These are phyloP conservation scores for Drosophila setifemur DNA, from an alignment of 1,140 invertebrate species.

Conservation along the genomic window DNA sequence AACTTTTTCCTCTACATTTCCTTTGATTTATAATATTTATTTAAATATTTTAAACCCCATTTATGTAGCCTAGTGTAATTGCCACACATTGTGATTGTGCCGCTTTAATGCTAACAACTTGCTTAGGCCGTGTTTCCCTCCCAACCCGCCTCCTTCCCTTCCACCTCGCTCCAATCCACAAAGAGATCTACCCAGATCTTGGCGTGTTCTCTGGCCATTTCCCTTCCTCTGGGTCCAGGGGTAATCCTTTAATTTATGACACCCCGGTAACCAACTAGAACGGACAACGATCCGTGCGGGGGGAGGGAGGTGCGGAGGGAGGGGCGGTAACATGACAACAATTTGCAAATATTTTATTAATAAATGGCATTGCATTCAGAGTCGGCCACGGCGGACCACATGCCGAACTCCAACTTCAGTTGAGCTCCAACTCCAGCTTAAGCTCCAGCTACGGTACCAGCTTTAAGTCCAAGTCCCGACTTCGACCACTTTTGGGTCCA, in stretches of 20 bases:
- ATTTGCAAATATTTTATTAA: slow-evolving; percentile 81
- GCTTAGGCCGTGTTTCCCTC: slow-evolving; percentile 45
- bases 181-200: background rate
- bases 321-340: slow-evolving; percentile 68
- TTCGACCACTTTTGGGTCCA: slow-evolving; percentile 19
- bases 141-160: background rate
- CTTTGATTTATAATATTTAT: no score
- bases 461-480: background rate
- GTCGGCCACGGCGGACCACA: slow-evolving; percentile 21
- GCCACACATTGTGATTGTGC: slow-evolving; percentile 65
- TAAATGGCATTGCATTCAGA: slow-evolving; percentile 70
- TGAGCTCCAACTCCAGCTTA: slow-evolving; percentile 2
- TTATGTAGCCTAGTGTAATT: slow-evolving; percentile 60
- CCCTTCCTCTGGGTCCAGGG: background rate
- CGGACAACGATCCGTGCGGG: slow-evolving; percentile 12
- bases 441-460: slow-evolving; percentile 1
- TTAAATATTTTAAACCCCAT: no score
- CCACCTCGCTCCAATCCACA: background rate
- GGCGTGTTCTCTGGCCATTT: slow-evolving; percentile 21
- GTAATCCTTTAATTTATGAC: slow-evolving; percentile 46
- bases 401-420: slow-evolving; percentile 13
- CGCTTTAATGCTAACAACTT: slow-evolving; percentile 77
- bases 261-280: slow-evolving; percentile 54
- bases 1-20: no score
- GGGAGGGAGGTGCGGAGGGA: background rate